phyloP scores from a whole-genome alignment of 2,888 invertebrate species.

The Dermolepida albohirtum region DNA sequence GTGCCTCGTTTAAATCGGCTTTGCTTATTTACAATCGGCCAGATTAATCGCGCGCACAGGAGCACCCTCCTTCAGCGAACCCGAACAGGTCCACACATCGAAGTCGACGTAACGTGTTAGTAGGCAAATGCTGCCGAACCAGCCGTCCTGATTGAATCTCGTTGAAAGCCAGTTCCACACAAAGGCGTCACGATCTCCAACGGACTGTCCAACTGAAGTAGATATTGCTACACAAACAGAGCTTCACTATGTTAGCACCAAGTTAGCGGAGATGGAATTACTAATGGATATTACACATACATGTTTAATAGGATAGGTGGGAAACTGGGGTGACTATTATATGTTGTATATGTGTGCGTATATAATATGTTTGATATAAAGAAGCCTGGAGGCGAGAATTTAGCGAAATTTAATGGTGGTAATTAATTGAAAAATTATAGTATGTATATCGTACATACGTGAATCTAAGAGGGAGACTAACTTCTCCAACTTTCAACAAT shows the following conservation, averaged over 20 bases:
- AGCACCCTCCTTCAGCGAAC: slow-evolving; percentile 7
- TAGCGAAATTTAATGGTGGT: too few species aligned
- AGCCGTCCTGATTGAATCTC: slow-evolving; percentile 49
- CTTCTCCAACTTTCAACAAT: too few species aligned
- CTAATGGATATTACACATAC: slow-evolving; percentile 60
- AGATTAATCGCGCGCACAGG: slow-evolving; percentile 44
- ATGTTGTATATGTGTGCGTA: too few species aligned
- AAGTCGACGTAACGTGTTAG: slow-evolving; percentile 57
- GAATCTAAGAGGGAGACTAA: too few species aligned
- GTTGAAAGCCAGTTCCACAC: slow-evolving; percentile 48
- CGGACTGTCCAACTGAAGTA: slow-evolving; percentile 51
- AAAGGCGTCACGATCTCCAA: slow-evolving; percentile 51
- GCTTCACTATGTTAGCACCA: slow-evolving; percentile 60
- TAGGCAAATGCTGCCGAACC: slow-evolving; percentile 56
- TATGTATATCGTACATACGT: too few species aligned
- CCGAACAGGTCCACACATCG: slow-evolving; percentile 49
- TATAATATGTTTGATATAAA: too few species aligned
- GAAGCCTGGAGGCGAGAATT: too few species aligned
- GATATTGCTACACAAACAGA: slow-evolving; percentile 61
- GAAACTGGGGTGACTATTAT: slow-evolving; percentile 40
- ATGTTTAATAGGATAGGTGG: slow-evolving; percentile 59
- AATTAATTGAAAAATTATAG: too few species aligned
- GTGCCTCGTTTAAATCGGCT: slow-evolving; percentile 51
- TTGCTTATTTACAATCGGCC: slow-evolving; percentile 52
- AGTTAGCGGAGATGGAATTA: slow-evolving; percentile 61